phyloP scores from a whole-genome alignment of 2,113 vertebrate species.

The Eretmochelys imbricata region DNA sequence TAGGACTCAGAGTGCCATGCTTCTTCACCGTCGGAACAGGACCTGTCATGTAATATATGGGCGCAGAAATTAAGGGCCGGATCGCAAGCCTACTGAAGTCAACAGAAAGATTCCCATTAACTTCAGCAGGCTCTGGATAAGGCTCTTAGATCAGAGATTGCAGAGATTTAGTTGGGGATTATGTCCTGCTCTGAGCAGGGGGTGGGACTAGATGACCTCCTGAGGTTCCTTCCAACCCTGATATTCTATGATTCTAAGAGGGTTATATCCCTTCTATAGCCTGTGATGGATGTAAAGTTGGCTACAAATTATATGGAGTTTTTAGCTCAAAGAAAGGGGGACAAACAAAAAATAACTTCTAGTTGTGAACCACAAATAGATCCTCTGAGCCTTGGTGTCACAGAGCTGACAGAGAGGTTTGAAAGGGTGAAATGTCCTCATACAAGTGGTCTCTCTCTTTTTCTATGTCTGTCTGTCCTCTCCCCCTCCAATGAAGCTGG shows the following conservation, averaged over 20 bases:
- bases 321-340: background rate
- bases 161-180: background rate
- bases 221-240: too few species aligned
- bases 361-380: too few species aligned
- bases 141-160: background rate
- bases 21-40: too few species aligned
- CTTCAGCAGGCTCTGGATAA: background rate
- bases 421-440: background rate
- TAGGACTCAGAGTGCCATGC: background rate
- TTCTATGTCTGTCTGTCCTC: too few species aligned
- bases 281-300: background rate
- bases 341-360: background rate
- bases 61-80: background rate
- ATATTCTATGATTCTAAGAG: background rate
- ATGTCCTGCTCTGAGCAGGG: too few species aligned
- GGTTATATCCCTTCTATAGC: background rate
- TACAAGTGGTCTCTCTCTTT: background rate
- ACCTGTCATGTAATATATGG: background rate
- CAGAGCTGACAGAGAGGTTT: too few species aligned
- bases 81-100: background rate
- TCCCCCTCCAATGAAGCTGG: background rate
- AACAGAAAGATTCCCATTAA: background rate
- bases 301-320: background rate
- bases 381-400: too few species aligned
- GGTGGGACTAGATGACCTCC: too few species aligned